phyloP scores from a whole-genome alignment of 2,888 invertebrate genomes.

The Deroplatys truncata region DNA sequence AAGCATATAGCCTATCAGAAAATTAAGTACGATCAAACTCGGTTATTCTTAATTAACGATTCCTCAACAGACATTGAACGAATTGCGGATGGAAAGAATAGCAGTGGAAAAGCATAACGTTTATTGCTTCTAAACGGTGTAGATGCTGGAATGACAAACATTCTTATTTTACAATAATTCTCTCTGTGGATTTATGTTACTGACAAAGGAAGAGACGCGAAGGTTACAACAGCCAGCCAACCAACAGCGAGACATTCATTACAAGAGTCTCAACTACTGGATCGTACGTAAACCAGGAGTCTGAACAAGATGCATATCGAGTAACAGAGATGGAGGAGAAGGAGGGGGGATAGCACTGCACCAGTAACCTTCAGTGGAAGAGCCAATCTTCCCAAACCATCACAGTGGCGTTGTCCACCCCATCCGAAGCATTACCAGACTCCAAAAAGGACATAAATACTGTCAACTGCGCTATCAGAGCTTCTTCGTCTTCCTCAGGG shows the following conservation, averaged over 20 bases:
- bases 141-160: conserved; percentile 9
- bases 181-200: conserved; percentile 13
- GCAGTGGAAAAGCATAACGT: neutral
- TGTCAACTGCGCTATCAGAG: conserved; percentile 16
- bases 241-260: conserved; percentile 23
- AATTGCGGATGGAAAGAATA: too few species aligned
- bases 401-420: neutral
- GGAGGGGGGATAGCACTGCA: neutral
- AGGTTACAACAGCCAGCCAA: neutral
- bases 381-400: conserved; percentile 16
- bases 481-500: neutral
- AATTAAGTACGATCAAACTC: too few species aligned
- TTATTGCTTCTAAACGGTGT: conserved; percentile 2
- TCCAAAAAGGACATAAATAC: conserved; percentile 26
- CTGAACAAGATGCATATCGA: conserved; percentile 22
- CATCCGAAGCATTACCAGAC: conserved; percentile 8
- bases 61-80: too few species aligned
- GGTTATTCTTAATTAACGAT: too few species aligned
- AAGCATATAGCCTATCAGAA: too few species aligned
- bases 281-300: conserved; percentile 19
- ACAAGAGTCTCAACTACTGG: conserved; percentile 1
- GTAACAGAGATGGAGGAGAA: neutral
- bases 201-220: conserved; percentile 3
- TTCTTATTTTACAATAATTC: conserved; percentile 28
- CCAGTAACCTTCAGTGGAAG: neutral